A percentile compares a stretch with the other conserved stretches of the same genome.
phyloP scores from a whole-genome alignment of 35 echinoderm and acorn worm species.

The Ptychodera flava region DNA sequence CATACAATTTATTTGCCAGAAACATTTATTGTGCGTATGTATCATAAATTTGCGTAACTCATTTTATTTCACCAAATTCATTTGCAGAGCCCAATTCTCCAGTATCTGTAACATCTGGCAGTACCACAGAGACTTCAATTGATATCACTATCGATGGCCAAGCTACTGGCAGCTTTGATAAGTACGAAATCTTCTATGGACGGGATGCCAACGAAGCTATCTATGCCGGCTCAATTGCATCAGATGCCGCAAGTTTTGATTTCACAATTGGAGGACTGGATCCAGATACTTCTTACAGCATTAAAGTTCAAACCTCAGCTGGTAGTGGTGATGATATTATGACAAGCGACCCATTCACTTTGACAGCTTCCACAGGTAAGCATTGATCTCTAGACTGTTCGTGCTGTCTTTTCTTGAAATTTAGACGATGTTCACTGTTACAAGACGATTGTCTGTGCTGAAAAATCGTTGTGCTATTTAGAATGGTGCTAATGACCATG shows the following conservation, averaged over 20 bases:
- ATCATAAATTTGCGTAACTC: too few relatives aligned
- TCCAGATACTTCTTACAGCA: background rate
- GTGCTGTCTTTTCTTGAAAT: too few relatives aligned
- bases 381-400: too few relatives aligned
- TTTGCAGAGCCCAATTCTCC: background rate
- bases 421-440: too few relatives aligned
- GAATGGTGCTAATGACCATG: too few relatives aligned
- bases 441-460: too few relatives aligned
- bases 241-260: background rate
- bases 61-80: too few relatives aligned
- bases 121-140: background rate
- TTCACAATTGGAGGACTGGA: background rate
- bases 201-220: background rate
- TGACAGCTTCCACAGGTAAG: background rate
- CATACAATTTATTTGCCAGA: too few relatives aligned
- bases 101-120: background rate
- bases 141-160: background rate
- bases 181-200: background rate
- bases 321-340: background rate
- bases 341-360: background rate
- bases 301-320: background rate
- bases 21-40: too few relatives aligned
- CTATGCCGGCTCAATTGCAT: background rate
- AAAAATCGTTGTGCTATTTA: too few relatives aligned
- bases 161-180: background rate